A percentile compares a stretch with the other conserved stretches of the same genome.
phyloP scores from a whole-genome alignment of 2,888 invertebrate species.

The Polia nebulosa region DNA sequence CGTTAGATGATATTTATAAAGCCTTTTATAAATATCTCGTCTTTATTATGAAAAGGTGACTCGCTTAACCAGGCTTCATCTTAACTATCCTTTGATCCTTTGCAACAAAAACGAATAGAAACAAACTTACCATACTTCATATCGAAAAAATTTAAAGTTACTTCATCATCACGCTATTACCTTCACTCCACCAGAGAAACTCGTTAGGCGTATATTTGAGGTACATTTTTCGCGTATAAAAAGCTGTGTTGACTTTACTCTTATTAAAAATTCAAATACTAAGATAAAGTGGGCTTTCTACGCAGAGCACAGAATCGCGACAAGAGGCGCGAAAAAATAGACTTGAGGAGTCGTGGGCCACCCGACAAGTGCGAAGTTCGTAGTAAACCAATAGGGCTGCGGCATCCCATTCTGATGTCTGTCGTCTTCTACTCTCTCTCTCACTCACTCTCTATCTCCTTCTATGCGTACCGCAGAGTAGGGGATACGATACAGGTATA shows the following conservation, averaged over 20 bases:
- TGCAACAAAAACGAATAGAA: slow-evolving; percentile 21
- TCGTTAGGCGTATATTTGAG: slow-evolving; percentile 73
- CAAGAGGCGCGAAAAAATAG: background rate
- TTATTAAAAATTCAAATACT: slow-evolving; percentile 80
- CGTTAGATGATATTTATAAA: background rate
- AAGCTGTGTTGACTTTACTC: slow-evolving; percentile 67
- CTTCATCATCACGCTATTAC: slow-evolving; percentile 71
- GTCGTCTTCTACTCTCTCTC: background rate
- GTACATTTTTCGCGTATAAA: slow-evolving; percentile 70
- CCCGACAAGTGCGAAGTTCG: background rate
- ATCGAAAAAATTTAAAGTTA: slow-evolving; percentile 63
- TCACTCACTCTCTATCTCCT: background rate
- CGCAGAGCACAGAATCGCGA: background rate
- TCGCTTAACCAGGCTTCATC: background rate
- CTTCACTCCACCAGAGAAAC: slow-evolving; percentile 62
- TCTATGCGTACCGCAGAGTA: background rate
- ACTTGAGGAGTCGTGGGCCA: background rate
- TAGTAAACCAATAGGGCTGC: no score
- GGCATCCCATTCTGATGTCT: background rate
- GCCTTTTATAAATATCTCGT: background rate
- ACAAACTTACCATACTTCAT: slow-evolving; percentile 59
- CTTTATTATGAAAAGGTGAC: background rate
- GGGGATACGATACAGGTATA: background rate
- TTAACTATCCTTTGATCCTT: background rate
- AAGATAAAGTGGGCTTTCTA: slow-evolving; percentile 64